Evolutionary conservation across 1,140 invertebrate species (phyloP).

Genomic region (Lamellibrachia luymesi): DNA sequence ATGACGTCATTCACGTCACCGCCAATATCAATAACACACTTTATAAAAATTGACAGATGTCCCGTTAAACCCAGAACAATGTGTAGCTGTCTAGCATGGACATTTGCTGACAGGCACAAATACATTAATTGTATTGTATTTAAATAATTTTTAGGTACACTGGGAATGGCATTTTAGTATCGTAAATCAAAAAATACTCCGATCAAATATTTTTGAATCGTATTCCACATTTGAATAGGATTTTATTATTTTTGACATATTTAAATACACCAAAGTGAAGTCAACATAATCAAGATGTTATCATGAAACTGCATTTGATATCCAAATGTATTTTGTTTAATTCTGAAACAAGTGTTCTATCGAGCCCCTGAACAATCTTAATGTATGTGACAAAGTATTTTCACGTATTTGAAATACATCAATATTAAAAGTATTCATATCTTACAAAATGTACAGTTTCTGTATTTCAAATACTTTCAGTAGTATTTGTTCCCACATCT

Average conservation of each 20-base stretch:
- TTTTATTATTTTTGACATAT: not conserved
- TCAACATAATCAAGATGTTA: not conserved
- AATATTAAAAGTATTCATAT: conserved; percentile 6
- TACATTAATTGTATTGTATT: not conserved
- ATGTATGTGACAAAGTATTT: not conserved
- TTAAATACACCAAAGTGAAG: not conserved
- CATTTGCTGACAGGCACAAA: not conserved
- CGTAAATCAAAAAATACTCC: not conserved
- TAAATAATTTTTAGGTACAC: not conserved
- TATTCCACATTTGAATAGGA: not conserved
- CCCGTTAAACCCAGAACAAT: not conserved
- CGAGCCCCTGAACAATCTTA: not conserved
- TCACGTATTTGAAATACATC: not conserved
- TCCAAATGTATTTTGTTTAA: not conserved
- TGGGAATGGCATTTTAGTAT: not conserved
- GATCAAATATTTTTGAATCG: not conserved
- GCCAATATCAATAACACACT: not conserved
- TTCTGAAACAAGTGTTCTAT: not conserved
- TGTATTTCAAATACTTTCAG: conserved; percentile 1
- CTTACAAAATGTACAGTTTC: not conserved
- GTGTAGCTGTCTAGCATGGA: not conserved
- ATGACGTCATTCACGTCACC: not conserved
- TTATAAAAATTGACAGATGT: not conserved
- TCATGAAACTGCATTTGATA: not conserved
- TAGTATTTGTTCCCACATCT: not conserved